Conservation (phyloP, 2,888 invertebrate species). For the Cabera pusaria region DNA sequence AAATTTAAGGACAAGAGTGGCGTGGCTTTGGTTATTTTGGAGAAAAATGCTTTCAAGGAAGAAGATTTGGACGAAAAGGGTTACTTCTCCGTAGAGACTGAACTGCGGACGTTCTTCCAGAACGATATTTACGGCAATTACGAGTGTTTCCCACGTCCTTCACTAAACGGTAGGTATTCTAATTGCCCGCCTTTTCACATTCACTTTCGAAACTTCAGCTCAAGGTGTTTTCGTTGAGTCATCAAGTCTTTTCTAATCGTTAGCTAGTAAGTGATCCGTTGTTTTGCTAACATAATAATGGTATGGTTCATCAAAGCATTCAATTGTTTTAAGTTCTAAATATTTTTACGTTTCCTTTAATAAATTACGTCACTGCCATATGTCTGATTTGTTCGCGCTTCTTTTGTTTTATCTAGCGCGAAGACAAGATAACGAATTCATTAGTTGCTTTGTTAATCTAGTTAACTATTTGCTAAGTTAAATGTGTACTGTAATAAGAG, state of each 20-base stretch:
- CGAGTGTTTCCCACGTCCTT: constrained; percentile 85
- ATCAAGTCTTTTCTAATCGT: constrained; percentile 26
- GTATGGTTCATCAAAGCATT: too few relatives aligned
- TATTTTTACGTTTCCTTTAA: constrained; percentile 1
- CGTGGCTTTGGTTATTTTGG: constrained; percentile 89
- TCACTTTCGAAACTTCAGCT: constrained; percentile 50
- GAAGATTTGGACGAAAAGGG: constrained; percentile 79
- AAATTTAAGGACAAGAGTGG: constrained; percentile 84
- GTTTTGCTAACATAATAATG: too few relatives aligned
- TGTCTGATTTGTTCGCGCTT: too few relatives aligned
- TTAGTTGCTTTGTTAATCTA: too few relatives aligned
- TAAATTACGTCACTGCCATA: constrained; percentile 25
- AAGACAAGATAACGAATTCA: too few relatives aligned
- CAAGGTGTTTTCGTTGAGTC: constrained; percentile 46
- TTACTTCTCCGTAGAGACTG: constrained; percentile 85
- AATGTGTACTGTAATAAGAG: too few relatives aligned
- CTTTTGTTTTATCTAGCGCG: too few relatives aligned
- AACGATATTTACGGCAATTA: constrained; percentile 95
- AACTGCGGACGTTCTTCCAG: constrained; percentile 85
- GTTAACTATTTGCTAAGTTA: too few relatives aligned
- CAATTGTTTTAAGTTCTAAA: too few relatives aligned
- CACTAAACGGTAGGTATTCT: constrained; percentile 85
- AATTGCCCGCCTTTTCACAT: constrained; percentile 21
- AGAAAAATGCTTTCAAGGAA: constrained; percentile 91
- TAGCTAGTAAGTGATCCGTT: too few relatives aligned